Percentiles rank a stretch among this genome's conserved stretches.
These are phyloP conservation scores for Diploscapter pachys DNA, from an alignment of 1,140 invertebrate genomes.

Conservation along the genomic window DNA sequence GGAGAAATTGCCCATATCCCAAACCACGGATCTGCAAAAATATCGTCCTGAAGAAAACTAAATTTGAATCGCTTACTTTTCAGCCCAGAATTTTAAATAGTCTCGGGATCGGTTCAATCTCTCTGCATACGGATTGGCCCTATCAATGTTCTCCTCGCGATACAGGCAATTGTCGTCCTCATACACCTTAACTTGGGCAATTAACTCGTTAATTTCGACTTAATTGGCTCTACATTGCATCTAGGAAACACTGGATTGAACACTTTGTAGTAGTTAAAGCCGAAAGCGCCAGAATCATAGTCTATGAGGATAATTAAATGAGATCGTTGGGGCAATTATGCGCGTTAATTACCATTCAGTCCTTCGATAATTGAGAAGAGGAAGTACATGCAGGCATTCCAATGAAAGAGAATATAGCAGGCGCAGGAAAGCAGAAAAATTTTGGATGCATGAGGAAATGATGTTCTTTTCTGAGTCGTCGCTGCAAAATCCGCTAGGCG, in stretches of 20 bases:
- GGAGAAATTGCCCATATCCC: constrained; percentile 30
- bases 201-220: too few species aligned
- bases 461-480: constrained; percentile 15
- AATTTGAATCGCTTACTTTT: neutral
- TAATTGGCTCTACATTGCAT: constrained; percentile 11
- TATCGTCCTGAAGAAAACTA: neutral
- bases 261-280: constrained; percentile 31
- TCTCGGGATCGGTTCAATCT: constrained; percentile 10
- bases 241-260: constrained; percentile 23
- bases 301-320: neutral
- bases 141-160: neutral
- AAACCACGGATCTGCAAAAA: constrained; percentile 5
- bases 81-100: constrained; percentile 21
- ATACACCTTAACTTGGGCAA: neutral
- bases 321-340: constrained; percentile 20
- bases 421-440: constrained; percentile 22
- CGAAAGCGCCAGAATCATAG: constrained; percentile 22
- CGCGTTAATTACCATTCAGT: constrained; percentile 18
- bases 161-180: constrained; percentile 6
- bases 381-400: constrained; percentile 39
- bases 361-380: constrained; percentile 30
- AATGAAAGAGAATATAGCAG: constrained; percentile 35
- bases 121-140: constrained; percentile 14
- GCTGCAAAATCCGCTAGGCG: constrained; percentile 24
- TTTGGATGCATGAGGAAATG: constrained; percentile 31